Base-by-base conservation (phyloP, 1,140 invertebrate genomes). In the Wiebesia pumilae region DNA sequence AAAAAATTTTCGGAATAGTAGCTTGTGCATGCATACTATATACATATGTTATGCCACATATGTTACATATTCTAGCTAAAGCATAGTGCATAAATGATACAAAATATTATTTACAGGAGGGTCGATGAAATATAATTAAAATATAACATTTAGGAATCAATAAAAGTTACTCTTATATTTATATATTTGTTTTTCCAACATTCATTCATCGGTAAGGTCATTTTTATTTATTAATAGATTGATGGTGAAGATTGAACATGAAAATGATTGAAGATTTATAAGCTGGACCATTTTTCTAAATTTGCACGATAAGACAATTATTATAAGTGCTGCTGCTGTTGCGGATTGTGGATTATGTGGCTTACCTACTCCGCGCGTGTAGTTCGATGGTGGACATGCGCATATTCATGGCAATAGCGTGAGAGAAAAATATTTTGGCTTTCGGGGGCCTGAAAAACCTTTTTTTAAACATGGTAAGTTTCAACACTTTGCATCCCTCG, bases 351-450 rank as follows among this genome's bases (percentile, higher is more conserved):
- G 16, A 38, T 33, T 71, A 0, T 38, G 69, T n/a, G 30, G 0
- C 40, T 6, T 71, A 16, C 33, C 1, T 35, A 71, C 40, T 71
- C 35, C 33, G 69, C 43, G 73, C 24, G 27, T 51, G 38, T 33
- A 43, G 47, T 81, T 73, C 82, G 80, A 88, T 83, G 85, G 62
- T 80, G 86, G 86, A 80, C 90, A 93, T 93, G 92, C 93, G 91
- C 91, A 93, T 90, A 91, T 93, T 91, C 89, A 93, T 92, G 93
- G 92, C 91, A 93, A 93, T 91, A 90, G 90, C 90, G 90, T 90
- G 90, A 93, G 89, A 89, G 89, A 90, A 93, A 93, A 93, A 93
- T 93, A 93, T 94, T 94, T 93, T 93, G 93, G 93, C 91, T 93
- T 92, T 93, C 90, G 90, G 90, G 89, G 89, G 91, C 90, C 92